phyloP scores from a whole-genome alignment of 2,113 vertebrate genomes.

The Puffinus mauretanicus region DNA sequence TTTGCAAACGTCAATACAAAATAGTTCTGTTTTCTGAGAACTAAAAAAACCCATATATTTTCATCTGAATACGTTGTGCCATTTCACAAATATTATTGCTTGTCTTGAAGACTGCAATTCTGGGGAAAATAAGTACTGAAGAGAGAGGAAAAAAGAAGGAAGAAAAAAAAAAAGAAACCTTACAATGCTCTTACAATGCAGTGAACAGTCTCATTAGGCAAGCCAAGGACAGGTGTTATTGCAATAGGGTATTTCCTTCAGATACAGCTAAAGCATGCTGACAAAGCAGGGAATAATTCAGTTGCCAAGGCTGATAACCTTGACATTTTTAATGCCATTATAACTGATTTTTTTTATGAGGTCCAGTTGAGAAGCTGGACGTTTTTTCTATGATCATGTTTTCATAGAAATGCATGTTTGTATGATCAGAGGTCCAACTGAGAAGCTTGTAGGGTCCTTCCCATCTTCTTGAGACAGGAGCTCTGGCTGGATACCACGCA shows the following conservation, averaged over 20 bases:
- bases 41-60: neutral
- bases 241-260: neutral
- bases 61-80: neutral
- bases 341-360: neutral
- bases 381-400: neutral
- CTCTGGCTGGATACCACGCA: neutral
- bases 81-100: neutral
- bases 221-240: neutral
- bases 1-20: neutral
- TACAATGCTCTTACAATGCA: neutral
- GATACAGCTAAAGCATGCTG: neutral
- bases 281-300: neutral
- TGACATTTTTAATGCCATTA: neutral
- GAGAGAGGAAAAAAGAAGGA: neutral
- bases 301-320: neutral
- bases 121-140: neutral
- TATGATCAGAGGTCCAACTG: neutral
- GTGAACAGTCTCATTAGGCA: neutral
- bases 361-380: neutral
- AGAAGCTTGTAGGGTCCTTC: neutral
- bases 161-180: neutral
- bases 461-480: neutral
- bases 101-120: neutral
- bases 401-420: neutral
- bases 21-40: neutral